Conservation (phyloP, 2,888 invertebrate species). For the Oscheius sp. region DNA sequence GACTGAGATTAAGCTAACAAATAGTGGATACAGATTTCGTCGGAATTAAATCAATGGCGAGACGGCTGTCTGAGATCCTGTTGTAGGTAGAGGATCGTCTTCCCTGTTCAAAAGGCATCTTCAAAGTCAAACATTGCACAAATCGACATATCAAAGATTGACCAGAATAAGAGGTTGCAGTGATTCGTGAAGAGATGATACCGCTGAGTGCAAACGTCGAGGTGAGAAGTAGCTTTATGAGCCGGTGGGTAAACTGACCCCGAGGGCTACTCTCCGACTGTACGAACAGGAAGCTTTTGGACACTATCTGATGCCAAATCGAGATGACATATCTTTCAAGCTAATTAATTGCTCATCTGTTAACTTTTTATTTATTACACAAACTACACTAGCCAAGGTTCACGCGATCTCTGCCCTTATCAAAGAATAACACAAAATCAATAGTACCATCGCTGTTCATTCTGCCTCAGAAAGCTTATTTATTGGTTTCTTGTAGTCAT, state of each 20-base stretch:
- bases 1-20: conserved; percentile 29
- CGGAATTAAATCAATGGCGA: conserved; percentile 1
- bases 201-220: conserved; percentile 28
- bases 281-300: background rate
- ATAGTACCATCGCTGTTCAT: conserved; percentile 8
- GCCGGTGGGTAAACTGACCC: conserved; percentile 28
- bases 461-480: background rate
- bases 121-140: background rate
- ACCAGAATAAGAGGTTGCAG: background rate
- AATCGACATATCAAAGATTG: background rate
- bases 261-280: conserved; percentile 12
- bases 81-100: background rate
- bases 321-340: background rate
- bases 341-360: conserved; percentile 10
- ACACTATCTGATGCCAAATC: background rate
- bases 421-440: conserved; percentile 23
- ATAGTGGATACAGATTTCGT: conserved; percentile 31
- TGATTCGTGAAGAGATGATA: conserved; percentile 27
- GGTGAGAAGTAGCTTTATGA: conserved; percentile 29
- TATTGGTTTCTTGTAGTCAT: background rate
- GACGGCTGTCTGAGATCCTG: background rate
- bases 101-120: background rate
- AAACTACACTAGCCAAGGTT: conserved; percentile 7
- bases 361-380: background rate
- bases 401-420: conserved; percentile 11